phyloP scores from a whole-genome alignment of 1,140 invertebrate species.

The Brachionus paranguensis region DNA sequence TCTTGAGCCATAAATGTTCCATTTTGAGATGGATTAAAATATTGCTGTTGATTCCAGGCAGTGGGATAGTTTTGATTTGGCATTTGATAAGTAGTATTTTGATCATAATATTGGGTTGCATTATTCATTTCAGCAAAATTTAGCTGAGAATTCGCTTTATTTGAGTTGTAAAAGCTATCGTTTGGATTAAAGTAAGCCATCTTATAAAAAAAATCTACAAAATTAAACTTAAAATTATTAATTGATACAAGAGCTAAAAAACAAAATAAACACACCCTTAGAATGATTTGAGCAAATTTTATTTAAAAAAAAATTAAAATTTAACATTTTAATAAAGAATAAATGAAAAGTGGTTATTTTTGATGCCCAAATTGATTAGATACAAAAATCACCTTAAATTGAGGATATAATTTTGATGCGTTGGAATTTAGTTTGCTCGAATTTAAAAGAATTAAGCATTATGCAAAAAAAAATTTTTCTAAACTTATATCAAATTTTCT shows the following conservation, averaged over 20 bases:
- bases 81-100: neutral
- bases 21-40: constrained; percentile 8
- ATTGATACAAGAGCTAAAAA: neutral
- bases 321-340: too few relatives aligned
- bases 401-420: neutral
- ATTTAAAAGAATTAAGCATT: neutral
- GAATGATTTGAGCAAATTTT: neutral
- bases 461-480: neutral
- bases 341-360: neutral
- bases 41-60: constrained; percentile 4
- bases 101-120: constrained; percentile 18
- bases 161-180: constrained; percentile 1
- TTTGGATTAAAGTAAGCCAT: constrained; percentile 3
- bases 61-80: neutral
- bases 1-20: neutral
- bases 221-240: neutral
- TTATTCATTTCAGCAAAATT: constrained; percentile 1
- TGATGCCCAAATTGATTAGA: neutral
- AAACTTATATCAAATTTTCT: neutral
- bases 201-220: neutral
- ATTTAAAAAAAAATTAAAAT: neutral
- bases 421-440: neutral
- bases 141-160: neutral
- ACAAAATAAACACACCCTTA: neutral
- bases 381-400: neutral